A percentile compares a stretch with the other conserved stretches of the same genome.
These are phyloP conservation scores for Drosophila parthenogenetica DNA, from an alignment of 2,888 invertebrate species.

Conservation along the genomic window DNA sequence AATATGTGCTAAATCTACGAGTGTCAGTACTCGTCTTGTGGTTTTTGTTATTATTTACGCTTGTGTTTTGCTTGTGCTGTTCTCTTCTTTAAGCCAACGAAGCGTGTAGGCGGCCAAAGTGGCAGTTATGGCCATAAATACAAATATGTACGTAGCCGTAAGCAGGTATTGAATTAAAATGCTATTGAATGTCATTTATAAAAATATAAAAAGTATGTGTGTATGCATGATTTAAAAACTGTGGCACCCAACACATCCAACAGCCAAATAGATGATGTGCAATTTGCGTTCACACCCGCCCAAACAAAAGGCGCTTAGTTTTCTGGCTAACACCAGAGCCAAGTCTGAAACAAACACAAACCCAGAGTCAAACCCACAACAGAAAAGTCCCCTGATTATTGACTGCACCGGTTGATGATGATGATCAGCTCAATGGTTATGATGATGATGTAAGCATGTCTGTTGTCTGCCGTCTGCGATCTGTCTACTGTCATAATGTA, in stretches of 20 bases:
- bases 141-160: conserved; percentile 72
- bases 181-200: conserved; percentile 67
- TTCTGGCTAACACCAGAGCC: conserved; percentile 46
- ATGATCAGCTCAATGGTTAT: background rate
- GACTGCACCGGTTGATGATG: conserved; percentile 5
- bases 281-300: conserved; percentile 36
- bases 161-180: conserved; percentile 73
- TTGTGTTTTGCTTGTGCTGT: conserved; percentile 46
- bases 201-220: conserved; percentile 19
- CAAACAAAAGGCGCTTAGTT: conserved; percentile 21
- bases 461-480: conserved; percentile 36
- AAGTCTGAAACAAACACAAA: too few species aligned
- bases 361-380: conserved; percentile 47
- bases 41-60: conserved; percentile 21
- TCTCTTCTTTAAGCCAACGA: conserved; percentile 53
- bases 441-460: conserved; percentile 67
- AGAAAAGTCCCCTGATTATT: conserved; percentile 23
- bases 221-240: conserved; percentile 45
- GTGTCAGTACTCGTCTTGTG: conserved; percentile 13
- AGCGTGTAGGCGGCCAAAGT: conserved; percentile 71
- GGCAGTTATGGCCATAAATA: conserved; percentile 79
- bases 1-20: conserved; percentile 5
- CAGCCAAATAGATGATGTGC: conserved; percentile 69
- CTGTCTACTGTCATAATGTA: conserved; percentile 36
- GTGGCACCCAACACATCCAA: conserved; percentile 33